These are phyloP conservation scores for Parnassius smintheus DNA, from an alignment of 2,888 invertebrate species.

Conservation along the genomic window DNA sequence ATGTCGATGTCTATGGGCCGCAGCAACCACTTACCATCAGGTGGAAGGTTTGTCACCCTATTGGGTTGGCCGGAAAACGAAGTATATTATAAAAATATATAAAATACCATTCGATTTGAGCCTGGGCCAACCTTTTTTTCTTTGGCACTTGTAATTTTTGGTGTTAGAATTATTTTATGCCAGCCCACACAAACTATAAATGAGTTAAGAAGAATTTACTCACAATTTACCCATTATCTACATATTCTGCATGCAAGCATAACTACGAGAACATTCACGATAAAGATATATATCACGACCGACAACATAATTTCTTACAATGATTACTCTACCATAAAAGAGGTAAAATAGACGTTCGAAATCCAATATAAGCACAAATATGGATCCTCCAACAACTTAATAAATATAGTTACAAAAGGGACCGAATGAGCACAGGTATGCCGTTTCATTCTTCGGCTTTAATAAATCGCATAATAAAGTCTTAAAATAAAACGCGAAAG, in stretches of 20 bases:
- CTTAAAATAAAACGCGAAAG: constrained; percentile 49
- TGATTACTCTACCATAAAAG: constrained; percentile 5
- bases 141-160: no score
- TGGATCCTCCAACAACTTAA: constrained; percentile 44
- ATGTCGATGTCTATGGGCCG: no score
- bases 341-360: not conserved
- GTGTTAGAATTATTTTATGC: no score
- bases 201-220: no score
- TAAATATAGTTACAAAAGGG: constrained; percentile 44
- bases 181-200: no score
- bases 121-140: no score
- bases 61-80: no score
- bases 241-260: not conserved
- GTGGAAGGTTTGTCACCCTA: no score
- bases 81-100: no score
- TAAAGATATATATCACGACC: constrained; percentile 5
- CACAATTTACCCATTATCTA: no score
- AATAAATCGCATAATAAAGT: constrained; percentile 61
- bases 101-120: no score
- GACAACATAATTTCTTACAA: constrained; percentile 17
- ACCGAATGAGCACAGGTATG: constrained; percentile 50
- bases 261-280: not conserved
- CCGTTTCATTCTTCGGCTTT: constrained; percentile 41
- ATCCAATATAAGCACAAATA: constrained; percentile 2
- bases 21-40: no score